A percentile compares a stretch with the other conserved stretches of the same genome.
phyloP scores from a whole-genome alignment of 2,888 invertebrate species.

The Campoletis raptor region DNA sequence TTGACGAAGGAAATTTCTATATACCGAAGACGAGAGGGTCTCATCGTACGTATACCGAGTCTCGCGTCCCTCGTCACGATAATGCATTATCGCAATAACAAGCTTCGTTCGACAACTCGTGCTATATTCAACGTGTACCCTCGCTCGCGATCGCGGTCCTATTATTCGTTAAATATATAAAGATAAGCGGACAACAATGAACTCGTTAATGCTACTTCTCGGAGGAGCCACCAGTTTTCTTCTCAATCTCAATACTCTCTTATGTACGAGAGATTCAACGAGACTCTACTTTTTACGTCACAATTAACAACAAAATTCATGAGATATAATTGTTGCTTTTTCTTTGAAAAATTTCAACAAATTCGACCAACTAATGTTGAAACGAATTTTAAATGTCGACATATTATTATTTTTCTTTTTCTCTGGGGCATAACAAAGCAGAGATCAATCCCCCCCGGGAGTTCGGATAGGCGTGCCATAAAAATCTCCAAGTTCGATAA shows the following conservation, averaged over 20 bases:
- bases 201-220: conserved; percentile 67
- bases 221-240: conserved; percentile 26
- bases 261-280: conserved; percentile 4
- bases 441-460: neutral
- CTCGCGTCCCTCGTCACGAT: conserved; percentile 17
- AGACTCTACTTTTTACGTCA: conserved; percentile 6
- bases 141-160: conserved; percentile 44
- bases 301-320: neutral
- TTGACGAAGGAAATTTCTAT: conserved; percentile 1
- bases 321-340: neutral
- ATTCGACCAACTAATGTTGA: neutral
- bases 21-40: neutral
- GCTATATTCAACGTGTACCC: neutral
- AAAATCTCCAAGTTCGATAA: neutral
- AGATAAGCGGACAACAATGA: conserved; percentile 68
- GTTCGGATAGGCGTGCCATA: neutral
- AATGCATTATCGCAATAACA: conserved; percentile 49
- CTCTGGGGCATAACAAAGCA: neutral
- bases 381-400: neutral
- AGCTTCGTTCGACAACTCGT: conserved; percentile 2
- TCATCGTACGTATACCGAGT: neutral
- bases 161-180: conserved; percentile 60
- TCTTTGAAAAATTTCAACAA: neutral
- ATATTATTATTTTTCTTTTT: neutral
- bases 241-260: neutral